These are phyloP conservation scores for Rhinichthys klamathensis DNA, from an alignment of 2,113 vertebrate species.

Conservation along the genomic window DNA sequence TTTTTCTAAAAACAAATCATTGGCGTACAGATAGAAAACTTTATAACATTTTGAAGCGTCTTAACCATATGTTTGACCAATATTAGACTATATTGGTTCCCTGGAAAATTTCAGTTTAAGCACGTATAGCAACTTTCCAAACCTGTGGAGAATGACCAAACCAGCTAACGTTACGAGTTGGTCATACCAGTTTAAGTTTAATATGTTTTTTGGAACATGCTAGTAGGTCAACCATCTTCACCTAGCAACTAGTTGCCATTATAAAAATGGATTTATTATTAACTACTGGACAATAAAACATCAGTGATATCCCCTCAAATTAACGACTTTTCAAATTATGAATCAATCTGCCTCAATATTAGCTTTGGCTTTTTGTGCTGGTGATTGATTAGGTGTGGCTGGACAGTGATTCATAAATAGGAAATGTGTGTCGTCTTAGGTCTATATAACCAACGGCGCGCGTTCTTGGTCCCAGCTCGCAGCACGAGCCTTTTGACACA, in stretches of 20 bases:
- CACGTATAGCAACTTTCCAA: background rate
- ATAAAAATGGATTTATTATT: background rate
- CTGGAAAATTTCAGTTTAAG: background rate
- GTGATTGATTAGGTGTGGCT: constrained; percentile 45
- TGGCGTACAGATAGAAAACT: background rate
- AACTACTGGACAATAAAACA: background rate
- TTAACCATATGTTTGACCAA: background rate
- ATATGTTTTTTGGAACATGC: background rate
- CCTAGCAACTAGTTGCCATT: background rate
- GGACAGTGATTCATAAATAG: constrained; percentile 32
- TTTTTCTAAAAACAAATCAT: too few relatives aligned
- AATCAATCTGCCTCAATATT: background rate
- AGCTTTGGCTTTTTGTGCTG: background rate
- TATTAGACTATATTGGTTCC: background rate
- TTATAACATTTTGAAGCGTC: background rate
- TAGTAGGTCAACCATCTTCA: too few relatives aligned
- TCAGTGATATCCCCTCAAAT: background rate
- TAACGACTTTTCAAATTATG: background rate
- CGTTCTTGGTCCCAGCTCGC: background rate
- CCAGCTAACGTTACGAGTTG: background rate
- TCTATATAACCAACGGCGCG: constrained; percentile 20
- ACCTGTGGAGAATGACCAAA: background rate
- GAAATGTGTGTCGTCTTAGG: constrained; percentile 1
- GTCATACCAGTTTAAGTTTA: background rate
- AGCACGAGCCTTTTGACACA: background rate